Conservation (phyloP, 2,797 vertebrate genomes). For the Sebastes flavidus region DNA sequence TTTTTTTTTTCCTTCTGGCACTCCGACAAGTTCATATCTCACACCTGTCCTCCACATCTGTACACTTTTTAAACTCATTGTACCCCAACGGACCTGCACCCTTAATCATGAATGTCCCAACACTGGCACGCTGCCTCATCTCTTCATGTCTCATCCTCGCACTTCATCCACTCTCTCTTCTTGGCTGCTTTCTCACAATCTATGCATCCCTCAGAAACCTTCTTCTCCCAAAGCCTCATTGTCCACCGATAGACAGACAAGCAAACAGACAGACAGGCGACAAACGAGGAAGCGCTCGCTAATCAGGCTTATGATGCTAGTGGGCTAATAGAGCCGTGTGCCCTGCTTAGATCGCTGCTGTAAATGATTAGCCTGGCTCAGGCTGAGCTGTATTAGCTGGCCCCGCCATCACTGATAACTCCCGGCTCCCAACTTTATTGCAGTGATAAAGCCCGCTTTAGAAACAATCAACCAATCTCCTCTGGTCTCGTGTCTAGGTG, state of each 20-base stretch:
- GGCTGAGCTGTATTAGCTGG: conserved; percentile 71
- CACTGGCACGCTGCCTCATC: not conserved
- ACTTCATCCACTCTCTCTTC: not conserved
- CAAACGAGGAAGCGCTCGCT: conserved; percentile 69
- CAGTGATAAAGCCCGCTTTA: conserved; percentile 60
- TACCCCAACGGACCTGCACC: not conserved
- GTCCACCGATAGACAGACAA: conserved; percentile 1
- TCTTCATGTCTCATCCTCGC: conserved; percentile 1
- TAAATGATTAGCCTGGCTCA: conserved; percentile 87
- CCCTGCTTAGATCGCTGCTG: conserved; percentile 81
- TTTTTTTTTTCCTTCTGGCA: conserved; percentile 13
- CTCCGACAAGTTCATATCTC: conserved; percentile 43
- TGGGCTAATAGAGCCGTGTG: conserved; percentile 86
- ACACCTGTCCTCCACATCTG: conserved; percentile 39
- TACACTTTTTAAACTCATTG: not conserved
- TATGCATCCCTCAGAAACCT: not conserved
- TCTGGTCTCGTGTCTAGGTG: conserved; percentile 49
- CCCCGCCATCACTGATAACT: conserved; percentile 68
- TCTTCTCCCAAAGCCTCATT: not conserved
- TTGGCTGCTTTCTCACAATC: conserved; percentile 24
- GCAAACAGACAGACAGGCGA: conserved; percentile 40
- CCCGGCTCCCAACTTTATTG: conserved; percentile 63
- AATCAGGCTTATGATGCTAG: conserved; percentile 94
- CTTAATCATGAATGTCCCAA: not conserved
- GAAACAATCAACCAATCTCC: conserved; percentile 67